Evolutionary conservation across 2,113 vertebrate species (phyloP).

Genomic region (Tauraco erythrolophus): DNA sequence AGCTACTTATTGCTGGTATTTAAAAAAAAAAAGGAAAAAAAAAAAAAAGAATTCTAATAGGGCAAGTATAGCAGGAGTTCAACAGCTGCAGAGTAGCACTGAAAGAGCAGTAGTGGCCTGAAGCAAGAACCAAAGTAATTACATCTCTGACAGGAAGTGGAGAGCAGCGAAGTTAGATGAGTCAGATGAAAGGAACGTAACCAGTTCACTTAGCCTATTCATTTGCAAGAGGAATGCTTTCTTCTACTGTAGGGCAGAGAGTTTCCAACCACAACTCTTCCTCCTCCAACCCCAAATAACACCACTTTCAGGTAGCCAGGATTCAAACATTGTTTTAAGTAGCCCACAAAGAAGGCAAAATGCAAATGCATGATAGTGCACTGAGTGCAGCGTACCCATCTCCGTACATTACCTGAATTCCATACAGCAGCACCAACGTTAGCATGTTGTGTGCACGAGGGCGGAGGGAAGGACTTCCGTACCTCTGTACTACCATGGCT

Average conservation of each 20-base stretch:
- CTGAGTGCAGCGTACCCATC: background rate
- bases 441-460: too few relatives aligned
- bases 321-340: background rate
- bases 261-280: background rate
- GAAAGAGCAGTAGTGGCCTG: constrained; percentile 8
- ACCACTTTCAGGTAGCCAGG: background rate
- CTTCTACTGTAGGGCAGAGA: background rate
- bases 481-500: background rate
- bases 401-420: background rate
- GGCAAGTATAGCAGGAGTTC: background rate
- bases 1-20: background rate
- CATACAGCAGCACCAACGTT: background rate
- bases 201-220: background rate
- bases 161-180: background rate
- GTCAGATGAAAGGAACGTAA: background rate
- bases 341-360: background rate
- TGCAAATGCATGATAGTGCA: background rate
- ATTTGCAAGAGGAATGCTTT: background rate
- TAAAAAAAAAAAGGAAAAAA: background rate
- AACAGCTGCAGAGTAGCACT: background rate
- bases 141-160: background rate
- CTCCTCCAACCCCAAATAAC: background rate
- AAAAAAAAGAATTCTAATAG: background rate
- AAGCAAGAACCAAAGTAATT: constrained; percentile 32
- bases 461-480: too few relatives aligned